These are phyloP conservation scores for Gallinago jamesoni DNA, from an alignment of 2,113 vertebrate genomes.

Conservation along the genomic window DNA sequence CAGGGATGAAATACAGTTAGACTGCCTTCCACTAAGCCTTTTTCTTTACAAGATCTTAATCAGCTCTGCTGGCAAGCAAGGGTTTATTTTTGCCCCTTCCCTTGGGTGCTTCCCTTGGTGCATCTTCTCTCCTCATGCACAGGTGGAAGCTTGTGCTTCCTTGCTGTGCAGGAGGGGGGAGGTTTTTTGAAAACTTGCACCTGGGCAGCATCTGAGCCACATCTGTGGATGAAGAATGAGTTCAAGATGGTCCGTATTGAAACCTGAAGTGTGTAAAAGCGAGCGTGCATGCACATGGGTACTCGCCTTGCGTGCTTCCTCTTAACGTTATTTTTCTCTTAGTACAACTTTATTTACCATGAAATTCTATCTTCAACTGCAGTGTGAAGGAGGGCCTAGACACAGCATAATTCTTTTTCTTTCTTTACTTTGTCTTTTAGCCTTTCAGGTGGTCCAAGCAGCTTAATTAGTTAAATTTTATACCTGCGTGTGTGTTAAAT, in stretches of 20 bases:
- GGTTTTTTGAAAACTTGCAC: not conserved
- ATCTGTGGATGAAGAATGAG: not conserved
- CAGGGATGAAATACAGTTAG: not conserved
- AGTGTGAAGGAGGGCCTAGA: not conserved
- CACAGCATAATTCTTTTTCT: not conserved
- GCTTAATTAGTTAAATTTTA: not conserved
- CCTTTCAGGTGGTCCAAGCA: not conserved
- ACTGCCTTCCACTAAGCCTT: not conserved
- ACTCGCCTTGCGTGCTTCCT: not conserved
- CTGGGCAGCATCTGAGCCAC: constrained; percentile 15
- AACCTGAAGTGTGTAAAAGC: not conserved
- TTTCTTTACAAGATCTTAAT: not conserved
- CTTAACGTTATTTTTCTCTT: not conserved
- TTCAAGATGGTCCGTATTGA: not conserved
- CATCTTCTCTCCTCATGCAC: not conserved
- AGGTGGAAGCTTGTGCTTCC: not conserved
- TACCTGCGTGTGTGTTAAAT: not conserved
- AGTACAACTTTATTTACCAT: not conserved
- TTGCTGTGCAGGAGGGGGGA: not conserved
- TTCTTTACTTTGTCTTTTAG: not conserved
- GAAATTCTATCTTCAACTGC: not conserved
- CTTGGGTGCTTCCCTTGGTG: not conserved
- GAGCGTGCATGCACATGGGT: not conserved
- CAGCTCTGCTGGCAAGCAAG: not conserved
- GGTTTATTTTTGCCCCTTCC: not conserved